Conservation (phyloP, 2,888 invertebrate species). For the Aphodius sticticus region DNA sequence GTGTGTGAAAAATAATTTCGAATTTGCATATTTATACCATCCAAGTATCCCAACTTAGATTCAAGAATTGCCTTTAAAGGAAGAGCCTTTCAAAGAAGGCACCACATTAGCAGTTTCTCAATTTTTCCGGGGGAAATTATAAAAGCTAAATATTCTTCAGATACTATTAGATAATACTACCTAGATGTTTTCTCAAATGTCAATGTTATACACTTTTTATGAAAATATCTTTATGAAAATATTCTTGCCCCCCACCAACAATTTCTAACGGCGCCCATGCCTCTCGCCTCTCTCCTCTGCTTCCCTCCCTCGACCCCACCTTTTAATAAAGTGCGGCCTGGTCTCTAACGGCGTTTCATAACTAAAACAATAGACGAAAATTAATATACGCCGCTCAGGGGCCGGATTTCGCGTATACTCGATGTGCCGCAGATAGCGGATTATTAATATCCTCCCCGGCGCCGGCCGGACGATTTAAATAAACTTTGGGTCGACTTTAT, state of each 20-base stretch:
- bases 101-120: no score
- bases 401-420: constrained; percentile 20
- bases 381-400: constrained; percentile 34
- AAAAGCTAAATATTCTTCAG: no score
- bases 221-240: no score
- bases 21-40: no score
- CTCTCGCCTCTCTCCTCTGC: background rate
- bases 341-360: constrained; percentile 37
- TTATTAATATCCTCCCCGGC: constrained; percentile 31
- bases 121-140: no score
- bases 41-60: no score
- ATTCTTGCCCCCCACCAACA: background rate
- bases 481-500: constrained; percentile 20
- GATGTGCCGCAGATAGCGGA: constrained; percentile 29
- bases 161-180: no score
- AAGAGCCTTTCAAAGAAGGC: no score
- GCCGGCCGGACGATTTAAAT: constrained; percentile 25
- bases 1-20: no score
- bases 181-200: no score
- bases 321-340: constrained; percentile 35
- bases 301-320: constrained; percentile 11
- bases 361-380: constrained; percentile 39
- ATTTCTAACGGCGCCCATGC: constrained; percentile 6
- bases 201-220: no score
- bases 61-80: no score